Conservation (phyloP, 2,888 invertebrate genomes). For the Portevinia maculata region DNA sequence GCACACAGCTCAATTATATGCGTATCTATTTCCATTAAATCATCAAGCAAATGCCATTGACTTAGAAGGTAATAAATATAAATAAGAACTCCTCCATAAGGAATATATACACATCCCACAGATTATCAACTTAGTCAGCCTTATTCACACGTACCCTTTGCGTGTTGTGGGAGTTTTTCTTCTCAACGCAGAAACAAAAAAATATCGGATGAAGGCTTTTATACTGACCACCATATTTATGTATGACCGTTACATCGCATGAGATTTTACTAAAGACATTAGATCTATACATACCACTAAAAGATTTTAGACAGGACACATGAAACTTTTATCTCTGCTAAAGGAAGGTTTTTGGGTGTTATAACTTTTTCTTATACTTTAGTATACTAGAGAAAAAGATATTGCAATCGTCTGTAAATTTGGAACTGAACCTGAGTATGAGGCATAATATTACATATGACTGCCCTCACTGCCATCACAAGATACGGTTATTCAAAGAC, state of each 20-base stretch:
- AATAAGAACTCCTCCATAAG: constrained; percentile 49
- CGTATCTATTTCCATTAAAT: not conserved
- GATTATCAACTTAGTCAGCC: constrained; percentile 53
- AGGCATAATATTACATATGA: too few species aligned
- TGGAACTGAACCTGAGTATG: too few species aligned
- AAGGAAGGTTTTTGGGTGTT: not conserved
- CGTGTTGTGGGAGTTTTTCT: constrained; percentile 4
- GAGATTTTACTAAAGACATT: constrained; percentile 9
- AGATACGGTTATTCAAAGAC: too few species aligned
- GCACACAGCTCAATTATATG: constrained; percentile 22
- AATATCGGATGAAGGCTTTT: constrained; percentile 12
- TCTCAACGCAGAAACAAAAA: not conserved
- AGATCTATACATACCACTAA: constrained; percentile 3
- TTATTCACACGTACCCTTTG: constrained; percentile 44
- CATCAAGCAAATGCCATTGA: constrained; percentile 12
- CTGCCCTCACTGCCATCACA: too few species aligned
- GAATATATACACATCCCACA: constrained; percentile 33
- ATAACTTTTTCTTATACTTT: too few species aligned
- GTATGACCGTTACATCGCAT: constrained; percentile 5
- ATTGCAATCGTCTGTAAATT: too few species aligned
- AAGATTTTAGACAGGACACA: too few species aligned
- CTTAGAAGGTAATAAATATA: constrained; percentile 54
- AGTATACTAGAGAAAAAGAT: too few species aligned
- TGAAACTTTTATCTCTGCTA: not conserved
- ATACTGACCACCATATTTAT: constrained; percentile 14